phyloP scores from a whole-genome alignment of 2,113 vertebrate genomes.

The Vulpes lagopus region DNA sequence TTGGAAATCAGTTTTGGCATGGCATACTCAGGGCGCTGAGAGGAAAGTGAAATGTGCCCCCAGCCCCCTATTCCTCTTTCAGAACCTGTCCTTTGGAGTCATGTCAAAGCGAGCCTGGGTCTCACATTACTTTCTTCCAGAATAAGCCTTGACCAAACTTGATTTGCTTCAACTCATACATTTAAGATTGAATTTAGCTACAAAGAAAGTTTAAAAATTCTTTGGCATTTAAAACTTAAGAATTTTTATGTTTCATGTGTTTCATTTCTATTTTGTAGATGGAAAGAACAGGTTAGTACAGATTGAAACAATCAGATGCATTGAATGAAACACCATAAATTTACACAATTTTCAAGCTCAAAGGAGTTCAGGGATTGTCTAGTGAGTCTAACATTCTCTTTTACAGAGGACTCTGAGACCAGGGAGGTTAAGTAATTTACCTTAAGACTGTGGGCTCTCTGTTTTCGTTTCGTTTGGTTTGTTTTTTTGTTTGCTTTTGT shows the following conservation, averaged over 20 bases:
- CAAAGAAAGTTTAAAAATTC: not conserved
- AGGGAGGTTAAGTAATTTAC: not conserved
- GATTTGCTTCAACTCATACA: not conserved
- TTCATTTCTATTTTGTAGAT: slow-evolving; percentile 19
- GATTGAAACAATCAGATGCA: not conserved
- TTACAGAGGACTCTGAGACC: not conserved
- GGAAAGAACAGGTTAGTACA: slow-evolving; percentile 8
- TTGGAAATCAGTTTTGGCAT: not conserved
- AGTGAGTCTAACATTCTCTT: not conserved
- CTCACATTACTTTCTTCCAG: not conserved
- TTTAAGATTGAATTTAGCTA: slow-evolving; percentile 39
- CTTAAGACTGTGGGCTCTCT: not conserved
- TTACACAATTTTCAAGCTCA: not conserved
- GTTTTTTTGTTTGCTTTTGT: no score
- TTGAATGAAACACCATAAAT: not conserved
- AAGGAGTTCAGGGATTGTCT: not conserved
- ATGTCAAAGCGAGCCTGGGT: not conserved
- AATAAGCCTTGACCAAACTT: not conserved
- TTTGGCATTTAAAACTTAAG: slow-evolving; percentile 12
- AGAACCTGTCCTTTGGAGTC: not conserved
- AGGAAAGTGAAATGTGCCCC: not conserved
- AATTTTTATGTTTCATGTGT: not conserved
- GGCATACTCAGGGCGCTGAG: not conserved
- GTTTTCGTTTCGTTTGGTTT: not conserved
- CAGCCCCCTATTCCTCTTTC: not conserved